Conservation (phyloP, 2,797 vertebrate species). For the Nothura maculosa region DNA sequence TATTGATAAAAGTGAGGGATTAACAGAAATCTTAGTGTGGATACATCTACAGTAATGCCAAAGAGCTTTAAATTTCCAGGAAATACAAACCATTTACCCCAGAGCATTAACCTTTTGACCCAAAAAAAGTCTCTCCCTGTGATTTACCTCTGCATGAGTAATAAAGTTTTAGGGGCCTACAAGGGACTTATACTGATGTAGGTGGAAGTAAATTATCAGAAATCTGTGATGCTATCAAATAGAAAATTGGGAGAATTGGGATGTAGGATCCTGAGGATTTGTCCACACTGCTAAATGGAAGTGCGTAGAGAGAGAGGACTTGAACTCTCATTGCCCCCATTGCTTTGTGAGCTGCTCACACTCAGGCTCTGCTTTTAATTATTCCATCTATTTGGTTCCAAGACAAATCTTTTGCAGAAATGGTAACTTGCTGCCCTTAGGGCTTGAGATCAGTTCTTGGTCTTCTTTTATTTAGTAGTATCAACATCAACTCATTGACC, state of each 20-base stretch:
- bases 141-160: background rate
- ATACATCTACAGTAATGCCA: background rate
- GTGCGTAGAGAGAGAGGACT: rapidly evolving
- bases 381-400: conserved; percentile 60
- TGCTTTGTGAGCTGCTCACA: background rate
- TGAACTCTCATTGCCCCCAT: rapidly evolving
- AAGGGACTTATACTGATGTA: rapidly evolving
- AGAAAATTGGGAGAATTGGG: background rate
- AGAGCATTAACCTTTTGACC: background rate
- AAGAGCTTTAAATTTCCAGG: background rate
- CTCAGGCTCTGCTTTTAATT: background rate
- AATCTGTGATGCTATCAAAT: background rate
- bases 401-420: conserved; percentile 35
- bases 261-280: background rate
- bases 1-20: background rate
- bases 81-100: background rate
- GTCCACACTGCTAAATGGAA: background rate
- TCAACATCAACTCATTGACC: conserved; percentile 21
- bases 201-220: background rate
- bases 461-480: background rate
- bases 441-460: background rate
- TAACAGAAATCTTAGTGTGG: background rate
- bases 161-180: background rate
- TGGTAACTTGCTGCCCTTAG: background rate
- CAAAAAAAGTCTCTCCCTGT: background rate